Base-by-base conservation (phyloP, 2,797 vertebrate genomes). In the Hypotaenidia philippensis region DNA sequence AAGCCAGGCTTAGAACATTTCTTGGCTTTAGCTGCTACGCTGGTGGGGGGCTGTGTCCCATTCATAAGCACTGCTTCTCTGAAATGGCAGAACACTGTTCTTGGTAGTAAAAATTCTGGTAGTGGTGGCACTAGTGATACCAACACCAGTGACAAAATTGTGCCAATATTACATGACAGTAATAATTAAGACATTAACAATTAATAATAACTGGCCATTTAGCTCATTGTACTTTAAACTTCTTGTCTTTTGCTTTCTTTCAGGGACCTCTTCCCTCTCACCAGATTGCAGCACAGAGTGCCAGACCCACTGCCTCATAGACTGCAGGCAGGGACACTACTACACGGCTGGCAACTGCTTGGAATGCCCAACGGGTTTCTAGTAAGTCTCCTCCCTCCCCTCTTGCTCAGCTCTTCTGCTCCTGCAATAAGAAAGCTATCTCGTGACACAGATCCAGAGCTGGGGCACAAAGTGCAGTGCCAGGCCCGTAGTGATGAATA, bases 321-420 rank as follows among this genome's bases (percentile, higher is more conserved):
- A 86, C 64, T 99, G 99, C 97, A 97, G 93, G 14, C 93, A 93
- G 81, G 98, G 98, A 63, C 97, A 95, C 60, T 98, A 98, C 93
- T 98, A 98, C 84, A 88, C 94, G 9, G 88, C 97, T 57, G 97
- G 98, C 34, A 97, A 98, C 89, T 99, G 98, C 96, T 93, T 98
- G 66, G 98, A 99, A 74, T 99, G 99, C 79, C 98, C 98, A 0
- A 69, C 93, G 3, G 99, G 99, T 52, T 98, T 98, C 97, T 98
- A 98, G 99, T 99, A 98, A 98, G 99, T 97, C 41, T 53, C 22
- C 18, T 55, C 19, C n/a, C 32, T 40, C 75, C 68, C 26, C 45
- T 44, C 16, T 19, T 3, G 2, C 52, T 41, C 6, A 1, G 32
- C 3, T 4, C 13, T 64, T 44, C 1, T 2, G 1, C 21, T 63